Evolutionary conservation across 1,140 invertebrate species (phyloP), one percentile per base, ranked within the genome.

Genomic region (Drosophila nannoptera): DNA sequence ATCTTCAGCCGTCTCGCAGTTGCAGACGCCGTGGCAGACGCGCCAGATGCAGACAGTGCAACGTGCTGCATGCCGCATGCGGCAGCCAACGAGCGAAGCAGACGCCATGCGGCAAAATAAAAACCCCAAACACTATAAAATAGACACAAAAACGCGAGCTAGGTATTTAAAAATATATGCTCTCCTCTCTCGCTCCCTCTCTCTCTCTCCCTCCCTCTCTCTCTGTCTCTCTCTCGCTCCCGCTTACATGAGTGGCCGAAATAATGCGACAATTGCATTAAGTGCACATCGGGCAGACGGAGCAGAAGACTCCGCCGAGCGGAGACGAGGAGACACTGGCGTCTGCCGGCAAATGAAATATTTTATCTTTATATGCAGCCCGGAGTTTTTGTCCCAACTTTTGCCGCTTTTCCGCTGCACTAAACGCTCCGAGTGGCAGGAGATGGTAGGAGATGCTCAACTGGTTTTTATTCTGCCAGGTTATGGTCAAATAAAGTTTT

Each of bases 201-300:
- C 29, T 29, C 22, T 1, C 22, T 22, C 22, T 22, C 22, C 22
- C n/a, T n/a, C 22, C 22, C 22, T 3, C 22, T 22, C 22, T 22
- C 1, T 22, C 22, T 22, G 22, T 22, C 22, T 22, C 48, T 40
- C 38, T 40, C 38, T 11, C 38, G n/a, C 40, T 45, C 43, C 8
- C 16, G 8, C 14, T 9, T 43, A 43, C 12, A 38, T 14, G 43
- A 22, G 63, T 53, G 62, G 54, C 35, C 43, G 31, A 72, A 68
- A 72, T 72, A 72, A 72, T 72, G 69, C 65, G 69, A 72, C 69
- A 72, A 72, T 72, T 72, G 69, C 69, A 72, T 72, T 72, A 72
- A 69, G 69, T 68, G 69, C 69, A 72, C 58, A 67, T 55, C 59
- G 68, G 68, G 46, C 7, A 5, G n/a, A 8, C 4, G 49, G 11